Conservation (phyloP, 2,888 invertebrate species). For the Brachyptera putata region DNA sequence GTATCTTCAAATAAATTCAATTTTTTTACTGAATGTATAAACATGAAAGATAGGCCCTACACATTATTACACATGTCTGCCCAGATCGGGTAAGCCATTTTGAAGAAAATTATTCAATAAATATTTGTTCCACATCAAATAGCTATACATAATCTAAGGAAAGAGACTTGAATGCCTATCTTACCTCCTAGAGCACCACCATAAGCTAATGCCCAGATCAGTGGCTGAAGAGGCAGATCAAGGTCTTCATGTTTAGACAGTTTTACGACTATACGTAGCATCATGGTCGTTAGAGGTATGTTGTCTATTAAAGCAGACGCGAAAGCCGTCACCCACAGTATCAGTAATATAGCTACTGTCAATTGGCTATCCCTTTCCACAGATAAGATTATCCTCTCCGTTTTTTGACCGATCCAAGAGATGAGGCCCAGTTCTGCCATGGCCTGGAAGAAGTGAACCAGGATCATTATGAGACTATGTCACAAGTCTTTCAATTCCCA, state of each 20-base stretch:
- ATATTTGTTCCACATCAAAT: no score
- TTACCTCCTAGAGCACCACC: constrained; percentile 90
- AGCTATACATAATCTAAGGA: no score
- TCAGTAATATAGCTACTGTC: constrained; percentile 70
- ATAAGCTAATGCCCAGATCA: constrained; percentile 82
- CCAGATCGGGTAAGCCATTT: no score
- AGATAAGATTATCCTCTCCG: constrained; percentile 62
- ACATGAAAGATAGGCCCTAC: no score
- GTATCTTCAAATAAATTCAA: no score
- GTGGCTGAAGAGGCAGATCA: constrained; percentile 69
- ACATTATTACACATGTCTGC: no score
- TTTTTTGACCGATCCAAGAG: constrained; percentile 73
- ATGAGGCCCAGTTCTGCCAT: constrained; percentile 75
- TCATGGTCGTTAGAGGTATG: constrained; percentile 88
- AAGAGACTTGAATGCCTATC: no score
- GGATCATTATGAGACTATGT: no score
- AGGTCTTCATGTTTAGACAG: constrained; percentile 66
- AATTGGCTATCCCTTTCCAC: constrained; percentile 62
- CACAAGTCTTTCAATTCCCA: no score
- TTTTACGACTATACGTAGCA: constrained; percentile 75
- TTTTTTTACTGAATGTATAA: no score
- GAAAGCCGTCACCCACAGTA: constrained; percentile 82
- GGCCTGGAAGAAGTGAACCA: constrained; percentile 56
- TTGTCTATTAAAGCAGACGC: constrained; percentile 90
- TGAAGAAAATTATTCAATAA: no score